Conservation (phyloP, 1,140 invertebrate genomes). For the Diuraphis noxia region DNA sequence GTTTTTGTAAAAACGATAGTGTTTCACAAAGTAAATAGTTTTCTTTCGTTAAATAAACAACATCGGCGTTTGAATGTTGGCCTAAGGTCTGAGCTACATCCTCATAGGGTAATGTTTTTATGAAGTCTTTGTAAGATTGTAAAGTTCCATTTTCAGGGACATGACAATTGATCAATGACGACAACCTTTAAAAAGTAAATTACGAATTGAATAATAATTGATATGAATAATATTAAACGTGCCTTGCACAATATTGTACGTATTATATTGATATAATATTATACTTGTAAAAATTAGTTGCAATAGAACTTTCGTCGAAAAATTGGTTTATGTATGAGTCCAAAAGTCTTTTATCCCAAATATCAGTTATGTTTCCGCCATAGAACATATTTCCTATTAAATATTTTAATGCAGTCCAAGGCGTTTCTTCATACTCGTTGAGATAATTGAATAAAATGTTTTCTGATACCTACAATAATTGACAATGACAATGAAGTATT, state of each 20-base stretch:
- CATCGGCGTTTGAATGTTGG: background rate
- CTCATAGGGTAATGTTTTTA: background rate
- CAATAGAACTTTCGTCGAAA: conserved; percentile 73
- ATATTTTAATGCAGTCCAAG: conserved; percentile 89
- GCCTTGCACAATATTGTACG: background rate
- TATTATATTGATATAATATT: background rate
- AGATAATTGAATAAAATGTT: conserved; percentile 5
- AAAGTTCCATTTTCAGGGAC: background rate
- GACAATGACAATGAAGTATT: background rate
- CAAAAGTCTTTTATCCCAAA: conserved; percentile 87
- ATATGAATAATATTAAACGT: background rate
- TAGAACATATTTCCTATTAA: conserved; percentile 91
- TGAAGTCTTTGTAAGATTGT: conserved; percentile 1
- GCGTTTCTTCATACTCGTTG: conserved; percentile 62
- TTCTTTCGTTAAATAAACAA: background rate
- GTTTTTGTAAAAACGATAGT: background rate
- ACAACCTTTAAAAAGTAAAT: background rate
- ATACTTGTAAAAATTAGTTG: background rate
- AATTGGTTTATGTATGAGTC: conserved; percentile 80
- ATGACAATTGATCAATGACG: background rate
- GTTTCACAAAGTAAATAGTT: background rate
- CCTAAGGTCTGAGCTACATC: background rate
- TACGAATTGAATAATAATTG: background rate
- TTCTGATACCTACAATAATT: background rate
- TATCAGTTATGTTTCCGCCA: conserved; percentile 90